Evolutionary conservation across 2,797 vertebrate species (phyloP).

Genomic region (Rhinatrema bivittatum): DNA sequence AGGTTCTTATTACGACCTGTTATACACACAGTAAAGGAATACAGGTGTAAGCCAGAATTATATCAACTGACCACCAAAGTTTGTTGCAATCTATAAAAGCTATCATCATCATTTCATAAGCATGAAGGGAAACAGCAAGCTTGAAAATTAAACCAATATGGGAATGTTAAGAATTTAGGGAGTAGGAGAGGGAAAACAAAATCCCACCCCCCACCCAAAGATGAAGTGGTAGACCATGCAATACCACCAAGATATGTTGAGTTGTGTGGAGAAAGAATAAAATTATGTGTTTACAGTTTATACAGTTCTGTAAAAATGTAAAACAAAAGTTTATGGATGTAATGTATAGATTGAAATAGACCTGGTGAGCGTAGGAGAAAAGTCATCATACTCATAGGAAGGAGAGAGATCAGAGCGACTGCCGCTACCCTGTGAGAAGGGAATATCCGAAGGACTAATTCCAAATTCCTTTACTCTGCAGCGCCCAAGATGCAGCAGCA

Average conservation of each 20-base stretch:
- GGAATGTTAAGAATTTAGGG: slow-evolving; percentile 38
- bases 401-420: slow-evolving; percentile 87
- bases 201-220: too few species aligned
- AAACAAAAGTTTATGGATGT: slow-evolving; percentile 7
- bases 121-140: slow-evolving; percentile 32
- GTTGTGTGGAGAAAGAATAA: slow-evolving; percentile 48
- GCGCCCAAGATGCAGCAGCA: slow-evolving; percentile 63
- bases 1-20: too few species aligned
- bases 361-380: slow-evolving; percentile 83
- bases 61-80: too few species aligned
- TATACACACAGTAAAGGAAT: too few species aligned
- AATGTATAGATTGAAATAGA: slow-evolving; percentile 59
- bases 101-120: slow-evolving; percentile 46
- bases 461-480: slow-evolving; percentile 97
- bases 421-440: slow-evolving; percentile 86
- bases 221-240: slow-evolving; percentile 55
- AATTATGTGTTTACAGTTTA: too few species aligned
- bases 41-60: too few species aligned
- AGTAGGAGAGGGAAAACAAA: slow-evolving; percentile 37
- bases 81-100: slow-evolving; percentile 33
- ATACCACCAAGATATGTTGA: slow-evolving; percentile 46
- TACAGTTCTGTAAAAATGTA: too few species aligned
- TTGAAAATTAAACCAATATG: slow-evolving; percentile 28
- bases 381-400: slow-evolving; percentile 83
- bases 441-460: slow-evolving; percentile 95